Conservation (phyloP, 1,140 invertebrate genomes). For the Caerostris extrusa region DNA sequence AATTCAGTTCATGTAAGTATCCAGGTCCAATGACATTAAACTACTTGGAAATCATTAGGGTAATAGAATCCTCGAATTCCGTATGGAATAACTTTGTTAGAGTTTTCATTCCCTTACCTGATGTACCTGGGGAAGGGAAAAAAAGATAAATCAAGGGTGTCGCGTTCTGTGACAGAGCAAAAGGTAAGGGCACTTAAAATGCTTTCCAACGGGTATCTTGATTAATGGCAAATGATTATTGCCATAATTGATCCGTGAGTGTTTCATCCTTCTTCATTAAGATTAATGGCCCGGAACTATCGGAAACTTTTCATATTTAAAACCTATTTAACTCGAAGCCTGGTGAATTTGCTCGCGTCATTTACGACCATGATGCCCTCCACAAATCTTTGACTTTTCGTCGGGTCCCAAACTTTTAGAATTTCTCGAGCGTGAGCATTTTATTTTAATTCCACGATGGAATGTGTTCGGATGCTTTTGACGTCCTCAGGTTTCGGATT, state of each 20-base stretch:
- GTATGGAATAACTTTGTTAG: conserved; percentile 65
- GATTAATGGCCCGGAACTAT: conserved; percentile 76
- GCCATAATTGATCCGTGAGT: conserved; percentile 77
- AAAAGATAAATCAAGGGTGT: conserved; percentile 75
- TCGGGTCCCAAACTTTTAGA: conserved; percentile 54
- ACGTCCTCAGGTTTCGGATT: not conserved
- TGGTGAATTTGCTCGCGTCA: conserved; percentile 72
- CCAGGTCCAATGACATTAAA: conserved; percentile 51
- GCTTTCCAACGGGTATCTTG: conserved; percentile 65
- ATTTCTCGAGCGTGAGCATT: conserved; percentile 57
- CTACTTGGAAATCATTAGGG: conserved; percentile 53
- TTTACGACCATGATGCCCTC: conserved; percentile 55
- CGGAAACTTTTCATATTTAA: conserved; percentile 78
- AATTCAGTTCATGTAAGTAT: conserved; percentile 41
- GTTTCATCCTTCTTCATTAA: conserved; percentile 78
- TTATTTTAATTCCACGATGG: conserved; percentile 28
- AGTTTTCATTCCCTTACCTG: conserved; percentile 63
- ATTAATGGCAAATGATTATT: conserved; percentile 78
- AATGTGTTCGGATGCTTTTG: not conserved
- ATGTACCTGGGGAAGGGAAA: conserved; percentile 36
- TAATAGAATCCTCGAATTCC: conserved; percentile 72
- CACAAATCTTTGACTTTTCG: conserved; percentile 65
- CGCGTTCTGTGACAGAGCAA: conserved; percentile 63
- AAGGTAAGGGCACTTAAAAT: conserved; percentile 75
- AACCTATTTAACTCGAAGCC: conserved; percentile 76